phyloP scores from a whole-genome alignment of 1,140 invertebrate species.

The Zaprionus nigranus region DNA sequence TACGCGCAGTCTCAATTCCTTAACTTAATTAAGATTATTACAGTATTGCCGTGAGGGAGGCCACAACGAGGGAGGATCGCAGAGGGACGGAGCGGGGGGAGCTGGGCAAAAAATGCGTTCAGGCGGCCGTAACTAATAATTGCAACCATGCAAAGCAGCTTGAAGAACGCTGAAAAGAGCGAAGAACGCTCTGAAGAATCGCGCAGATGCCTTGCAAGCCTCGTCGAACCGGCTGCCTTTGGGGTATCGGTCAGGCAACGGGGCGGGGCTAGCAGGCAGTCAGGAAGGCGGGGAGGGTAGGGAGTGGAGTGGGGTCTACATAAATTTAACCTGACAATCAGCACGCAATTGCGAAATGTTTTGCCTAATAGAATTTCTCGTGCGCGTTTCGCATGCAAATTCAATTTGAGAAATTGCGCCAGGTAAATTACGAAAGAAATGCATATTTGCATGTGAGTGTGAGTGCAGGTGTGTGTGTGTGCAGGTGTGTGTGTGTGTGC shows the following conservation, averaged over 20 bases:
- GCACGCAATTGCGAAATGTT: slow-evolving; percentile 81
- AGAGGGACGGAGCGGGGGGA: slow-evolving; percentile 3
- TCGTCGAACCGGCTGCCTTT: slow-evolving; percentile 9
- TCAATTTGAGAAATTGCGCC: slow-evolving; percentile 55
- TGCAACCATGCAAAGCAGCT: slow-evolving; percentile 66
- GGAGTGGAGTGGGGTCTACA: not conserved
- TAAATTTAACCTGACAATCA: slow-evolving; percentile 65
- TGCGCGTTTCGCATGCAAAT: slow-evolving; percentile 77
- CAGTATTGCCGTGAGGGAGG: slow-evolving; percentile 27
- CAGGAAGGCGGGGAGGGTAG: not conserved
- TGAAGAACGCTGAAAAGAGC: slow-evolving; percentile 2
- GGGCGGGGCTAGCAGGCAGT: not conserved
- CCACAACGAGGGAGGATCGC: not conserved
- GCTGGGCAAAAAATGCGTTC: slow-evolving; percentile 76
- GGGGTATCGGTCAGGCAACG: slow-evolving; percentile 19
- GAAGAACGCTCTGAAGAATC: slow-evolving; percentile 14
- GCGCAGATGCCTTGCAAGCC: slow-evolving; percentile 12
- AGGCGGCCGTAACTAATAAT: slow-evolving; percentile 81
- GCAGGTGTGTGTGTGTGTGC: slow-evolving; percentile 18
- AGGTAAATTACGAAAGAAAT: slow-evolving; percentile 22
- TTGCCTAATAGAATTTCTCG: slow-evolving; percentile 76
- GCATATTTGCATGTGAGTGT: slow-evolving; percentile 4
- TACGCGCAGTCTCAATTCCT: slow-evolving; percentile 77
- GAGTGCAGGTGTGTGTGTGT: not conserved
- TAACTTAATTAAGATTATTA: slow-evolving; percentile 79